Evolutionary conservation across 2,888 invertebrate genomes (phyloP).

Genomic region (Phyllotreta striolata): DNA sequence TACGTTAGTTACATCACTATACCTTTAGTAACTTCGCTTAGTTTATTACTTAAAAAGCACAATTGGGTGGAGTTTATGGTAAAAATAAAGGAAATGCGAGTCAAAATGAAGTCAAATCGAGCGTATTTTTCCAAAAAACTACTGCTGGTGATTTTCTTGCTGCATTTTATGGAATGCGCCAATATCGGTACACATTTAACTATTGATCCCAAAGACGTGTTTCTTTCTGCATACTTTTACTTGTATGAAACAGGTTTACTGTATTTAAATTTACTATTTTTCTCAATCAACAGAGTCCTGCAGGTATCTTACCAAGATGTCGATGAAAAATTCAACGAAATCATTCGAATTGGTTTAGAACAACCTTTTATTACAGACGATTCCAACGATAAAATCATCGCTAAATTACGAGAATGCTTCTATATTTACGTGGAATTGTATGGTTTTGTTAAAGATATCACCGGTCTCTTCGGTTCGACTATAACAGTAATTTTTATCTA

Average conservation of each 20-base stretch:
- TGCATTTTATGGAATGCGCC: not conserved
- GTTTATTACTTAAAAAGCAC: not conserved
- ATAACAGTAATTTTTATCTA: constrained; percentile 4
- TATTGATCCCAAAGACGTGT: not conserved
- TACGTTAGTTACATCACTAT: not conserved
- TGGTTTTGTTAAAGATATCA: constrained; percentile 19
- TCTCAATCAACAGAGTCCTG: not conserved
- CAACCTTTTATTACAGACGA: not conserved
- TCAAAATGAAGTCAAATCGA: not conserved
- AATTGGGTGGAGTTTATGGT: not conserved
- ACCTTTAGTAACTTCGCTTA: not conserved
- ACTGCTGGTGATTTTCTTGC: too few relatives aligned
- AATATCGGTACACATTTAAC: constrained; percentile 1
- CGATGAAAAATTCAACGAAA: not conserved
- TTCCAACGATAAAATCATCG: not conserved
- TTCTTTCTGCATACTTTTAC: not conserved
- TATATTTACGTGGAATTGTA: constrained; percentile 12
- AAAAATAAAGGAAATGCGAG: not conserved
- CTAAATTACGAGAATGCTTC: constrained; percentile 11
- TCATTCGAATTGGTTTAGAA: not conserved
- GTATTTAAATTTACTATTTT: not conserved
- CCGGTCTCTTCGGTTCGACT: constrained; percentile 21
- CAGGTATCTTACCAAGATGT: constrained; percentile 3
- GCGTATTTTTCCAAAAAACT: too few relatives aligned
- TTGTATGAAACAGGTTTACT: not conserved